phyloP scores from a whole-genome alignment of 2,113 vertebrate species.

The Dinomys branickii region DNA sequence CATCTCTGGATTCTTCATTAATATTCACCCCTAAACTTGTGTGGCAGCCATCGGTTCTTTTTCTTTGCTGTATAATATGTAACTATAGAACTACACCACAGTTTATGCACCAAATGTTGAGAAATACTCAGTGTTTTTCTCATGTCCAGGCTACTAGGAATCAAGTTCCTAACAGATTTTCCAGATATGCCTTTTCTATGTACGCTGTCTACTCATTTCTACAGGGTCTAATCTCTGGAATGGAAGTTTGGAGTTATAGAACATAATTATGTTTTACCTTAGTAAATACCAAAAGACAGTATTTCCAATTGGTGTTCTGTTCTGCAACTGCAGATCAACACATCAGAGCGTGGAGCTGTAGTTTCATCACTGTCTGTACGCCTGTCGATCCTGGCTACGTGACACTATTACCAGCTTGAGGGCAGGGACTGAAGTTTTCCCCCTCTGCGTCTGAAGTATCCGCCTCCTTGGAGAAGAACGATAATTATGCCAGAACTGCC shows the following conservation, averaged over 20 bases:
- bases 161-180: neutral
- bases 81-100: rapidly evolving
- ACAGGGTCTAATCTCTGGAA: neutral
- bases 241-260: neutral
- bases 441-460: neutral
- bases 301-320: neutral
- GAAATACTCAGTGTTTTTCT: neutral
- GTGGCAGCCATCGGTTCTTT: neutral
- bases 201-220: neutral
- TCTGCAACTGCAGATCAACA: neutral
- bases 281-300: neutral
- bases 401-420: neutral
- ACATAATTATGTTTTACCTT: neutral
- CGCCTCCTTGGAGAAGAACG: neutral
- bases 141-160: neutral
- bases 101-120: neutral
- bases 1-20: neutral
- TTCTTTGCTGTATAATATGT: neutral
- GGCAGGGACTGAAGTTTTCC: neutral
- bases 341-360: neutral
- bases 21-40: neutral
- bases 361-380: neutral
- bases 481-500: neutral
- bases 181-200: neutral
- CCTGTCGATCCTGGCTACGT: neutral